Conservation (phyloP, 2,888 invertebrate genomes). For the Saturnia pavonia region DNA sequence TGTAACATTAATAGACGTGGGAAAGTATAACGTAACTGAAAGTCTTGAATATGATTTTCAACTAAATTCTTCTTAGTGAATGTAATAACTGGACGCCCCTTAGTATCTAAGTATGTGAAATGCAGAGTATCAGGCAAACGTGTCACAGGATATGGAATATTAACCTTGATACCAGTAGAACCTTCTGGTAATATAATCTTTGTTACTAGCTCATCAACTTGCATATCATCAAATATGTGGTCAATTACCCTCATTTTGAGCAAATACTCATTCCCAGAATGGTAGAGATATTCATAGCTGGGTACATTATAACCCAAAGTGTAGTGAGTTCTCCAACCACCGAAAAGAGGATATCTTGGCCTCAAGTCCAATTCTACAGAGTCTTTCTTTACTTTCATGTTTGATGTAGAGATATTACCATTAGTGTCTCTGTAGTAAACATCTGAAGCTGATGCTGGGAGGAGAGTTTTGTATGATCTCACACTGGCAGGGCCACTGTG, state of each 20-base stretch:
- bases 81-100: slow-evolving; percentile 94
- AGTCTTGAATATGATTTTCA: slow-evolving; percentile 97
- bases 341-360: slow-evolving; percentile 98
- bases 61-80: slow-evolving; percentile 93
- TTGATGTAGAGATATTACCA: slow-evolving; percentile 99
- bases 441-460: slow-evolving; percentile 94
- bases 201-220: slow-evolving; percentile 93
- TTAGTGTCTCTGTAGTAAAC: slow-evolving; percentile 99
- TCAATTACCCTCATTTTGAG: slow-evolving; percentile 97
- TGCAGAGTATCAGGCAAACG: slow-evolving; percentile 89
- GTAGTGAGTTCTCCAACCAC: slow-evolving; percentile 99
- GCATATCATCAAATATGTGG: slow-evolving; percentile 98
- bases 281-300: slow-evolving; percentile 96
- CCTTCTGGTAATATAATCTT: slow-evolving; percentile 97
- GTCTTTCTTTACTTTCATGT: slow-evolving; percentile 93
- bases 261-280: slow-evolving; percentile 89
- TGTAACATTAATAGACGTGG: slow-evolving; percentile 92
- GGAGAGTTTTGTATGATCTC: slow-evolving; percentile 92
- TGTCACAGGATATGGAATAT: slow-evolving; percentile 90
- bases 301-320: slow-evolving; percentile 98
- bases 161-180: slow-evolving; percentile 89
- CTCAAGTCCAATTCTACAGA: slow-evolving; percentile 97
- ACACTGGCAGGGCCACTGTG: slow-evolving; percentile 94
- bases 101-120: slow-evolving; percentile 97
- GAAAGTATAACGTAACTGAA: slow-evolving; percentile 94